Evolutionary conservation across 2,113 vertebrate genomes (phyloP).

Genomic region (Etheostoma cragini): DNA sequence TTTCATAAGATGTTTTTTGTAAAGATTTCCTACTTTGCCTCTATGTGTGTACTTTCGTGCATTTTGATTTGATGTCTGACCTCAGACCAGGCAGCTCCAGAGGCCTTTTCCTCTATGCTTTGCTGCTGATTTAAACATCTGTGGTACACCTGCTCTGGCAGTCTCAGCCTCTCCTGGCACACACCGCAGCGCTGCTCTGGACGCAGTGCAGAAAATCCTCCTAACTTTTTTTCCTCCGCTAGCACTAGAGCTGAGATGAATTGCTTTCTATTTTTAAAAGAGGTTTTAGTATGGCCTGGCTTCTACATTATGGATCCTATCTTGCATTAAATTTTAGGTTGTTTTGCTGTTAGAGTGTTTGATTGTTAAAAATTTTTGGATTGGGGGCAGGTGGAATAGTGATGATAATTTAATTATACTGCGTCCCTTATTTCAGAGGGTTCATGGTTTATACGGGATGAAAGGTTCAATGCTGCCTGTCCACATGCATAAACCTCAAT

Average conservation of each 20-base stretch:
- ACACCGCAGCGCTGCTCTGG: neutral
- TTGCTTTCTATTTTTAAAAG: neutral
- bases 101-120: conserved; percentile 25
- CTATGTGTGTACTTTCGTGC: neutral
- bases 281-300: too few species aligned
- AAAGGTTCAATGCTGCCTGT: conserved; percentile 33
- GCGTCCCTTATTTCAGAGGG: neutral
- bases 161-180: conserved; percentile 31
- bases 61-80: conserved; percentile 24
- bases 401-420: conserved; percentile 6
- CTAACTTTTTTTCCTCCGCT: neutral
- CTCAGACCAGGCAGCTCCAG: conserved; percentile 20
- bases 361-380: neutral
- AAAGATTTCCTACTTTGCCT: conserved; percentile 11
- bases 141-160: conserved; percentile 68
- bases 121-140: conserved; percentile 61
- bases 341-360: neutral
- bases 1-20: conserved; percentile 15
- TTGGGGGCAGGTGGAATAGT: conserved; percentile 38
- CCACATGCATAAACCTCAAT: conserved; percentile 26
- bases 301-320: neutral
- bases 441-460: conserved; percentile 9
- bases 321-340: neutral
- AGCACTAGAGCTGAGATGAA: neutral
- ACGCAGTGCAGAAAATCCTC: conserved; percentile 25